Evolutionary conservation across 2,888 invertebrate species (phyloP), one percentile per base, ranked within the genome.

Genomic region (Escarpia spicata): DNA sequence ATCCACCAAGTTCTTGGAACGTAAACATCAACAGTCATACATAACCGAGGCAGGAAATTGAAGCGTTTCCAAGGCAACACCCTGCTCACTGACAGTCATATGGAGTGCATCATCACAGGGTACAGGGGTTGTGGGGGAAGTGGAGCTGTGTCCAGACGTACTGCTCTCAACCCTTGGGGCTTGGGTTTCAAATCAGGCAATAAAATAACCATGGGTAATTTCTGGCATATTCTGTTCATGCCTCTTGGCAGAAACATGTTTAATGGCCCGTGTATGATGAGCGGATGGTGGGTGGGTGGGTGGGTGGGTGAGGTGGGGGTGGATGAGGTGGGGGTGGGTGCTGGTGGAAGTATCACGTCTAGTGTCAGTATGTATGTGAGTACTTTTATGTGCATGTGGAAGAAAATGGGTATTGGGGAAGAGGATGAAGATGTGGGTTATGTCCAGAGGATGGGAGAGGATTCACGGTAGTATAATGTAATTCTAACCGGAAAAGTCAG

Each of bases 11-110:
- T 75, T 75, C 75, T 75, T 26, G 75, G 75, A 75, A 75, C 52
- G 75, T 75, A 75, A 75, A 75, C 75, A 75, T 75, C 75, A 75
- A n/a, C 75, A 75, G 75, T 75, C 75, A 75, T 75, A 19, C 75
- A 75, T 75, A 19, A 26, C 6, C 75, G 6, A 75, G 75, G 19
- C 37, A 75, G 75, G 75, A n/a, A 26, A 75, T n/a, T n/a, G 52
- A 75, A 75, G 26, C 26, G 75, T 75, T 75, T 26, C 75, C 75
- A 75, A n/a, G 75, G 75, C 15, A 26, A 75, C 75, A 26, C 26
- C 75, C 75, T 19, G 75, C 26, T 26, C 26, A 75, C 75, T 19
- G 75, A 3, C n/a, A 19, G 19, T 75, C 75, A 75, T 75, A 75
- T 75, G 75, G 75, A 75, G 75, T 75, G 75, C 75, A 75, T 75